phyloP scores from a whole-genome alignment of 2,113 vertebrate genomes.

The Actinemys pallida region DNA sequence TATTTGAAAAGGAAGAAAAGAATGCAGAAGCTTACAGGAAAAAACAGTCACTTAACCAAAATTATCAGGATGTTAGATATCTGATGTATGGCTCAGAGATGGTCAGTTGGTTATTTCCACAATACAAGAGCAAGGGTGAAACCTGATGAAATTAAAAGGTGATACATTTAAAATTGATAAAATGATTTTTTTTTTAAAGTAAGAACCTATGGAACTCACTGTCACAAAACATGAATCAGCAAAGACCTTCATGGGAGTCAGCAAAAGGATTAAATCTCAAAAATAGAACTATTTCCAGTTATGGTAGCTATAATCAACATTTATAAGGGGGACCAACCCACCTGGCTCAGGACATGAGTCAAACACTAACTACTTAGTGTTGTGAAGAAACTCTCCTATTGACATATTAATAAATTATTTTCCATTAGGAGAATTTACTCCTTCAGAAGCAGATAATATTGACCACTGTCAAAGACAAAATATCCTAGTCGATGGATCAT shows the following conservation, averaged over 20 bases:
- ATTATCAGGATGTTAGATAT: background rate
- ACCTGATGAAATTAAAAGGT: background rate
- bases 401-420: background rate
- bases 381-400: background rate
- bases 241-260: background rate
- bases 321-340: rapidly evolving
- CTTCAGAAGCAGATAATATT: background rate
- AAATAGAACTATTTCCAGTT: background rate
- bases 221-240: rapidly evolving
- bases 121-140: background rate
- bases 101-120: no score
- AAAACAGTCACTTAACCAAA: background rate
- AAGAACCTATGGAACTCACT: background rate
- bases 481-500: background rate
- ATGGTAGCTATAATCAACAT: background rate
- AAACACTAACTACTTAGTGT: background rate
- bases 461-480: background rate
- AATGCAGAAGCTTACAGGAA: no score
- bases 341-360: rapidly evolving
- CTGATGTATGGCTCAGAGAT: background rate
- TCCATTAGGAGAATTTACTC: background rate
- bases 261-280: rapidly evolving
- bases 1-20: background rate
- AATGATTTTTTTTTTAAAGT: background rate
- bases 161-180: background rate